These are phyloP conservation scores for Acholoe squamosa DNA, from an alignment of 2,888 invertebrate species.

Conservation along the genomic window DNA sequence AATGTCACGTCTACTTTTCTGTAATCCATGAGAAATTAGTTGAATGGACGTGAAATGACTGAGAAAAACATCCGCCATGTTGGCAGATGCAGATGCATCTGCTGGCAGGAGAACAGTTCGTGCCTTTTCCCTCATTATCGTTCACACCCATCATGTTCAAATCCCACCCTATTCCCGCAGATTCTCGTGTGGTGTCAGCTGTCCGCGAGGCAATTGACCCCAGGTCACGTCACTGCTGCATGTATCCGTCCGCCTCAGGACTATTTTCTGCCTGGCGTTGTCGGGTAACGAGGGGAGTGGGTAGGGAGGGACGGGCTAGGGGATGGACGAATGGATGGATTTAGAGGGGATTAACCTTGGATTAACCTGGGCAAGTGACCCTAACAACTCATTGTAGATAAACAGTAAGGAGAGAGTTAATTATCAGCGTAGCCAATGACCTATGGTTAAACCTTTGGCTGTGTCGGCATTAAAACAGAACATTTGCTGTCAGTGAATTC, in stretches of 20 bases:
- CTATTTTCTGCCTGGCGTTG: not conserved
- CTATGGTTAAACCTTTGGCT: no score
- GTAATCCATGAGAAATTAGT: no score
- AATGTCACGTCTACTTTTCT: no score
- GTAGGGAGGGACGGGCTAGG: no score
- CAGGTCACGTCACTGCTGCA: not conserved
- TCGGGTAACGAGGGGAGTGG: constrained; percentile 2
- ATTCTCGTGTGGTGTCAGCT: not conserved
- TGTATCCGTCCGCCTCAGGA: constrained; percentile 2
- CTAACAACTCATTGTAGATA: constrained; percentile 9
- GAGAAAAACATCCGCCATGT: no score
- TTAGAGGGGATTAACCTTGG: not conserved
- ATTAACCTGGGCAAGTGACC: not conserved
- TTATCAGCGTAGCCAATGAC: not conserved
- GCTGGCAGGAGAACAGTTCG: not conserved
- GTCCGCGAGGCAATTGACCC: constrained; percentile 37
- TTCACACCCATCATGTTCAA: constrained; percentile 23
- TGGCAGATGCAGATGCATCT: no score
- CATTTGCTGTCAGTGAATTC: no score
- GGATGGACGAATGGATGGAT: no score
- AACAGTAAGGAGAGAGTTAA: not conserved
- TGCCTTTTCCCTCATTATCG: not conserved
- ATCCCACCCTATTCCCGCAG: not conserved
- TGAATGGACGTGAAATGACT: no score
- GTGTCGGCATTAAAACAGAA: no score